Base-by-base conservation (phyloP, 2,797 vertebrate species). In the Anguilla anguilla region DNA sequence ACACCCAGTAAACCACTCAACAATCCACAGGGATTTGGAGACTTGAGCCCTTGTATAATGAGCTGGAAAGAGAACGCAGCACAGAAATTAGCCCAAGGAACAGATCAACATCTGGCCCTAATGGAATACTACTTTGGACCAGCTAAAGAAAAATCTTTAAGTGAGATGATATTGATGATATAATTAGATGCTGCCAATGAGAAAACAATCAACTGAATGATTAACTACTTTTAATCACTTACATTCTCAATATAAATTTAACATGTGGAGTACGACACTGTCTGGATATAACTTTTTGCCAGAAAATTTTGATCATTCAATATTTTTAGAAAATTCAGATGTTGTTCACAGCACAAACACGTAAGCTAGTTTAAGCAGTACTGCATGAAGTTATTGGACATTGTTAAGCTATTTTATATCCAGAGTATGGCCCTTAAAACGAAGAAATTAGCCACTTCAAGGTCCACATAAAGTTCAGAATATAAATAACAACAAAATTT, bases 21-120 rank as follows among this genome's bases (percentile, higher is more conserved):
- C 25, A 22, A 39, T 59, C 51, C 86, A 86, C n/a, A 69, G 85
- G 25, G 57, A 72, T 72, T 35, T 28, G 13, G 67, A 86, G 15
- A 86, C 25, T 28, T 46, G 39, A 39, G 35, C 35, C 74, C 74
- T 22, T 1, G 35, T 79, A 46, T 43, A 43, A 79, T 79, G 74
- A 22, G 74, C 74, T 79, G 74, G 35, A 46, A 79, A 79, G 69
- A 79, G 17, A 22, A 46, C 19, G 22, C 35, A 22, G 17, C 3
- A 77, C 31, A 17, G 17, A 79, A 79, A 79, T 46, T 15, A 43
- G 39, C 74, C 39, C 19, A 22, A 10, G 74, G 35, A 79, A 46
- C 10, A 43, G 15, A 79, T 46, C 69, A 74, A 39, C 69, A 31
- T 74, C 31, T 74, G 39, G 25, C 74, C 74, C 74, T 22, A 79